Conservation (phyloP, 2,113 vertebrate species). For the Noctilio leporinus region DNA sequence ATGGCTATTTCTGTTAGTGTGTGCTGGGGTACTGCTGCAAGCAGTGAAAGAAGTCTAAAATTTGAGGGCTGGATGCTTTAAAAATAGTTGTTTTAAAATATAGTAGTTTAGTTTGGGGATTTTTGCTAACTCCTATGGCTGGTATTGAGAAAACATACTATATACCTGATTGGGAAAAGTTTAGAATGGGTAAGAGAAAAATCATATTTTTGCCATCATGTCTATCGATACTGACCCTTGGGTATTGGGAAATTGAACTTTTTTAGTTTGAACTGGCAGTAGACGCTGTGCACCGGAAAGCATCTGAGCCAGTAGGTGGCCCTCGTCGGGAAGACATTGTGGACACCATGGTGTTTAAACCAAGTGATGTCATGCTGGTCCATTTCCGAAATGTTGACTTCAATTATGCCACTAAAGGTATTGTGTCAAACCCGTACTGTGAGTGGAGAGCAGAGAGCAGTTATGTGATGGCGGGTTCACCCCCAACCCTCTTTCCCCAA, state of each 20-base stretch:
- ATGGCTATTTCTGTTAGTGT: neutral
- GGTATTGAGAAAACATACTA: neutral
- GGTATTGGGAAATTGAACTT: slow-evolving; percentile 8
- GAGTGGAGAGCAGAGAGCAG: neutral
- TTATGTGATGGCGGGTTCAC: neutral
- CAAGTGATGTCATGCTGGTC: slow-evolving; percentile 88
- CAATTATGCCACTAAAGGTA: slow-evolving; percentile 92
- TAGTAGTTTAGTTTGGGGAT: neutral
- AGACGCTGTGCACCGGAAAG: slow-evolving; percentile 89
- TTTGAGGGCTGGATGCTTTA: neutral
- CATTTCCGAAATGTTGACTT: slow-evolving; percentile 92
- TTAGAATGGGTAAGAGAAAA: neutral
- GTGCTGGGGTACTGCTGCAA: neutral
- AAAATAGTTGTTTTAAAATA: no score
- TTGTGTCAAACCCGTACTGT: neutral
- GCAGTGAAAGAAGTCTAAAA: neutral
- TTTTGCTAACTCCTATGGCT: neutral
- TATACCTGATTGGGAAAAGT: neutral
- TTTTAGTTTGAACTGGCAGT: slow-evolving; percentile 91
- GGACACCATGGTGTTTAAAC: slow-evolving; percentile 93
- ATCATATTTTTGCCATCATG: neutral
- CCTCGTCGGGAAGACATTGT: slow-evolving; percentile 92
- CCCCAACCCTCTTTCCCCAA: no score
- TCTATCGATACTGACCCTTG: neutral
- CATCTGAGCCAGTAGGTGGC: slow-evolving; percentile 74